Evolutionary conservation across 2,113 vertebrate genomes (phyloP).

Genomic region (Barbus barbus): DNA sequence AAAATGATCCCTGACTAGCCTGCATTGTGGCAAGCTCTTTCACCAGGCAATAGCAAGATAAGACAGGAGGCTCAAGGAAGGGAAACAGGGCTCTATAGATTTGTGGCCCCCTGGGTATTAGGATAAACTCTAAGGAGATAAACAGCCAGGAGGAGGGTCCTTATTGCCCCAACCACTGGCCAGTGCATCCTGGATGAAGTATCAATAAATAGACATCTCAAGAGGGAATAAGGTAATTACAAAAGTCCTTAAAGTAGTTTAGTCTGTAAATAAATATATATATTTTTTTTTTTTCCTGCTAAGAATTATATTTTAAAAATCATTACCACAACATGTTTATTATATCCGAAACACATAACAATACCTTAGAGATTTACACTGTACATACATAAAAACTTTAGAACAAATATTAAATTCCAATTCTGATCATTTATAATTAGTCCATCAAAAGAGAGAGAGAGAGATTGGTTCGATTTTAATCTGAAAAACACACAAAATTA

Average conservation of each 20-base stretch:
- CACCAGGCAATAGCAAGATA: slow-evolving; percentile 47
- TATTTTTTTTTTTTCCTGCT: background rate
- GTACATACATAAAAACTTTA: background rate
- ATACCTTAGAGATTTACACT: background rate
- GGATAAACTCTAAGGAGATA: slow-evolving; percentile 41
- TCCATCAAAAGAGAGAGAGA: no score
- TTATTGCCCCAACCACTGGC: slow-evolving; percentile 27
- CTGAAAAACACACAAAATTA: background rate
- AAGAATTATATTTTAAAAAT: background rate
- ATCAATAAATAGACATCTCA: background rate
- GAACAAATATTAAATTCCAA: background rate
- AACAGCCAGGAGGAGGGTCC: slow-evolving; percentile 34
- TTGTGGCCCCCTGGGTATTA: slow-evolving; percentile 11
- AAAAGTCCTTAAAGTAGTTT: background rate
- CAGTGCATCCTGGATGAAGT: background rate
- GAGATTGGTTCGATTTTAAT: no score
- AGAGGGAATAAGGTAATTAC: background rate
- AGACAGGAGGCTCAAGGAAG: slow-evolving; percentile 41
- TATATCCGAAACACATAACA: background rate
- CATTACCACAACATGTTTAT: background rate
- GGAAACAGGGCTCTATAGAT: slow-evolving; percentile 20
- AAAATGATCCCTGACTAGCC: background rate
- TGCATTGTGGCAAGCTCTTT: slow-evolving; percentile 26
- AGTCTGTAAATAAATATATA: background rate
- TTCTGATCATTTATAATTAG: background rate